Evolutionary conservation across 1,140 invertebrate species (phyloP), one percentile per base, ranked within the genome.

Genomic region (Armadillidium nasatum): DNA sequence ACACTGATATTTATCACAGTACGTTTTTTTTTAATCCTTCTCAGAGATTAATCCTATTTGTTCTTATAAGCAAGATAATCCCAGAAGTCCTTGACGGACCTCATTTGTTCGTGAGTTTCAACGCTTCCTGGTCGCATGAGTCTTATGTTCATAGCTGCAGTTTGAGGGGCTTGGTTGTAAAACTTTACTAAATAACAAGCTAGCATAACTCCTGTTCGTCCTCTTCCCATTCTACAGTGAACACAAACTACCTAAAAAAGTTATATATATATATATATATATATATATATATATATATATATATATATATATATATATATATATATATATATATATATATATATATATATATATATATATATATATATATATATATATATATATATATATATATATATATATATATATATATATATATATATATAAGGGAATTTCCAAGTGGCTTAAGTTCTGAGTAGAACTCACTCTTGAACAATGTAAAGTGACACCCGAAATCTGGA

Each of bases 101-200:
- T 86, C 83, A 90, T 90, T 83, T 91, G 90, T 75, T 87, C 87
- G 44, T 86, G 84, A 0, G 90, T 91, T 82, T 92, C 90, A 45
- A 91, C 87, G 10, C 90, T 90, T 7, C 89, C 88, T 11, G 90
- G 89, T 81, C 90, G 84, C 77, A 86, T 83, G 15, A 88, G 83
- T 71, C 90, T 85, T 0, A 91, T 82, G 13, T 88, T 87, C 23
- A 85, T 86, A 2, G 91, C 87, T n/a, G 91, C 91, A 69, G 85
- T 82, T 79, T 89, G 87, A 0, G 90, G 88, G 11, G 87, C 83
- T 84, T 89, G 84, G 70, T 87, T 85, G 70, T 87, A 84, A 80
- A 89, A 90, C 78, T 87, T 86, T 7, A 91, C 88, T 46, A 91
- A 84, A 82, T 90, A 91, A 83, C 90, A 91, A 2, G 90, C 90